Conservation (phyloP, 2,797 vertebrate genomes). For the Carcharodon carcharias region DNA sequence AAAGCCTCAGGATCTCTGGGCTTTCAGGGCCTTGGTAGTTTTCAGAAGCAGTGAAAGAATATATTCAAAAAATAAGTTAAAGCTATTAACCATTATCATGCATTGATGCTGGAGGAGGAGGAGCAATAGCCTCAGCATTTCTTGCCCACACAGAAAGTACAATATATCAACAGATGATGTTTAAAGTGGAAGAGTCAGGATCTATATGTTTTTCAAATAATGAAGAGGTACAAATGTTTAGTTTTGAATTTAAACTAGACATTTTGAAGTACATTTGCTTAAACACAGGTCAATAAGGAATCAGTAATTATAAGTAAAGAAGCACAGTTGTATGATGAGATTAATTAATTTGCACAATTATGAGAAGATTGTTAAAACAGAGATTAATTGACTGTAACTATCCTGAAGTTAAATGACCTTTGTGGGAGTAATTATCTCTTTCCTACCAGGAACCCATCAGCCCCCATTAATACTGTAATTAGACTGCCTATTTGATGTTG, state of each 20-base stretch:
- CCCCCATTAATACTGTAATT: background rate
- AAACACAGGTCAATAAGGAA: background rate
- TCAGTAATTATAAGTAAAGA: background rate
- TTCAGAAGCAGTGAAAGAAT: background rate
- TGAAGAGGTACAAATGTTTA: background rate
- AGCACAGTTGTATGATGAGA: background rate
- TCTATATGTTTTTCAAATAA: background rate
- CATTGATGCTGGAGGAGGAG: background rate
- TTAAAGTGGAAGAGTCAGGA: background rate
- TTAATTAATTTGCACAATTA: conserved; percentile 32
- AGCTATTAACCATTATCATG: background rate
- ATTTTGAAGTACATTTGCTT: conserved; percentile 12
- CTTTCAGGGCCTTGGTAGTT: background rate
- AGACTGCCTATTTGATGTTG: background rate
- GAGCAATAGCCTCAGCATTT: background rate
- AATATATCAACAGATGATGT: background rate
- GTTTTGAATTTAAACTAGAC: background rate
- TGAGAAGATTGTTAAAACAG: background rate
- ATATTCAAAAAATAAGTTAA: background rate
- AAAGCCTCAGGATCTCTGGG: background rate
- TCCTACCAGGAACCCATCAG: background rate
- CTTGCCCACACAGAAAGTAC: background rate
- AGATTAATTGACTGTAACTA: conserved; percentile 20
- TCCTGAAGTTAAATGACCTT: background rate
- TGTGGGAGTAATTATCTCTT: background rate